Evolutionary conservation across 2,888 invertebrate genomes (phyloP).

Genomic region (Disparrhopalites patrizii): DNA sequence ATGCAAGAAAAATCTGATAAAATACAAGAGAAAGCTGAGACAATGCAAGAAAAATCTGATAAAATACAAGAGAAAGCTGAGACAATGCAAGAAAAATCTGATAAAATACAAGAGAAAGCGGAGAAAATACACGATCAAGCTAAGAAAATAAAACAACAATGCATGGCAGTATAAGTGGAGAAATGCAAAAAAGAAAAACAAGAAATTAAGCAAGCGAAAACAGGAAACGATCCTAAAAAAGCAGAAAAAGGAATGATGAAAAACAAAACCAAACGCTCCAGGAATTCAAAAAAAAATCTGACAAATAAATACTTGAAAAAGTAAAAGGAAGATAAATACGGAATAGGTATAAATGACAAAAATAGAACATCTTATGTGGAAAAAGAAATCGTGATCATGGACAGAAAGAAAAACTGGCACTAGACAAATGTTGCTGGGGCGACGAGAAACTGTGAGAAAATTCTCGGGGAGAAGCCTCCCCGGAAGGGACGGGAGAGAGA

Average conservation of each 20-base stretch:
- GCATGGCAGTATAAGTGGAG: no score
- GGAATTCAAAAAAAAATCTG: neutral
- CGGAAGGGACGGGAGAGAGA: neutral
- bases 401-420: no score
- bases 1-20: no score
- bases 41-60: no score
- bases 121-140: neutral
- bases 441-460: neutral
- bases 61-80: no score
- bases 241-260: neutral
- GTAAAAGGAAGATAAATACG: neutral
- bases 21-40: no score
- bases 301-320: neutral
- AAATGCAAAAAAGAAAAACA: neutral
- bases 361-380: no score
- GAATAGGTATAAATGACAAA: no score
- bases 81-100: no score
- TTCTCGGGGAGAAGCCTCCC: no score
- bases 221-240: neutral
- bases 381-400: no score
- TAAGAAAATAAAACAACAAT: neutral
- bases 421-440: neutral
- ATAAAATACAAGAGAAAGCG: no score
- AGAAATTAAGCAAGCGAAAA: neutral
- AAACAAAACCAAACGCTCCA: neutral